Base-by-base conservation (phyloP, 2,888 invertebrate species). In the Octonoba sinensis region DNA sequence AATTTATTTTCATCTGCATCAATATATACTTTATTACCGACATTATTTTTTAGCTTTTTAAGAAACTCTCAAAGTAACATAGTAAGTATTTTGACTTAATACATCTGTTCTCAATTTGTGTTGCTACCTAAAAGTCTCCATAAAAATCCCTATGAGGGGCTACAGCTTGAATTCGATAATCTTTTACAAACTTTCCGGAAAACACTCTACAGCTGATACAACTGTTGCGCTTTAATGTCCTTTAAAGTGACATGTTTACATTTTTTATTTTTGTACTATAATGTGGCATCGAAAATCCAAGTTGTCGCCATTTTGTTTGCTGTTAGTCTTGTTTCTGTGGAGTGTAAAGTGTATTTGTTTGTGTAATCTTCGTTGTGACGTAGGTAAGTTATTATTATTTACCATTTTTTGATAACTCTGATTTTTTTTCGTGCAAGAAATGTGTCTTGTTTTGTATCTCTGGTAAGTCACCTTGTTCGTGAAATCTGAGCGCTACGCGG, bases 341-440 rank as follows among this genome's bases (percentile, higher is more conserved):
- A 79, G 79, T 79, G 79, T 79, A 79, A 79, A 79, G 73, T 79
- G 79, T 79, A 79, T 79, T 79, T 79, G 79, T 79, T 79, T 79
- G 79, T 79, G 79, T 79, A 73, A 79, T 79, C 72, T 79, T 79
- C 79, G 79, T 79, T 79, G 79, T 79, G 79, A 79, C 79, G 73
- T 79, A 79, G 79, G 79, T 79, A 73, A 24, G 73, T 73, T 62
- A 69, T 56, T 56, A 3, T 13, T 59, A 46, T 69, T 79, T 71
- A 51, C 18, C 24, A 44, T 62, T 60, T n/a, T 36, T 36, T 36
- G 36, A 36, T 36, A 36, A 36, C 36, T 36, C 11, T 11, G 36
- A 36, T 36, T 36, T 36, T n/a, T n/a, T 36, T 36, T 36, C 36
- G 11, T 36, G 36, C 36, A 3, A 36, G 8, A 36, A 36, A 6